phyloP scores from a whole-genome alignment of 2,888 invertebrate species.

The Pseudococcus viburni region DNA sequence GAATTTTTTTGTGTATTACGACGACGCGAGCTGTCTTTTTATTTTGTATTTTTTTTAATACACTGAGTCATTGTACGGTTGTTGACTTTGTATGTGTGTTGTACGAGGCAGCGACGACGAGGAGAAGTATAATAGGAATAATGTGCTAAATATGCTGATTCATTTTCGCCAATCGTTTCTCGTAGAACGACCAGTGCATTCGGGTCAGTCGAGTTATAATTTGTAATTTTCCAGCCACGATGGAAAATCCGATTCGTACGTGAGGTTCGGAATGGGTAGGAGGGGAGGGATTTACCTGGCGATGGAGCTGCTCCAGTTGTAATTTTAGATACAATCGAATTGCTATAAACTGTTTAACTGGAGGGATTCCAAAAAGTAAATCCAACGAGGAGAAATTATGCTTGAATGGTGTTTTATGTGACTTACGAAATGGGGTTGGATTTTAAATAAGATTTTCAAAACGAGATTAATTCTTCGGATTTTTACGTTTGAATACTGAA shows the following conservation, averaged over 20 bases:
- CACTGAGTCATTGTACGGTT: conserved; percentile 39
- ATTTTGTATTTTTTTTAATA: conserved; percentile 7
- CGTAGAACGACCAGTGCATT: neutral
- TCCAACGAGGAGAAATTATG: neutral
- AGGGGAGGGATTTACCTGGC: neutral
- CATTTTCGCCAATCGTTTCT: conserved; percentile 36
- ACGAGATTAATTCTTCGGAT: neutral
- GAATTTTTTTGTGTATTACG: neutral
- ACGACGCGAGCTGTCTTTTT: neutral
- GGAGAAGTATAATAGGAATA: neutral
- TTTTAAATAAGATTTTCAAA: neutral
- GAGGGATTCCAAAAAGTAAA: conserved; percentile 9
- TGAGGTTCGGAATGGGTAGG: neutral
- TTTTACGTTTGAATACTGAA: too few species aligned
- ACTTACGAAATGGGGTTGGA: neutral
- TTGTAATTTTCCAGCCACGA: neutral
- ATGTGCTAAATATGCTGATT: conserved; percentile 30
- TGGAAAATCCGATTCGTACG: conserved; percentile 12
- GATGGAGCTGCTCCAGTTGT: neutral
- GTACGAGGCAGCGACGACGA: neutral
- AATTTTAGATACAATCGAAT: neutral
- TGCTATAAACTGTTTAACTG: conserved; percentile 10
- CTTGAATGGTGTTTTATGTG: neutral
- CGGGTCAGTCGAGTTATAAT: conserved; percentile 27
- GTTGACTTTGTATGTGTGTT: neutral